These are phyloP conservation scores for Prionace glauca DNA, from an alignment of 2,797 vertebrate genomes.

Conservation along the genomic window DNA sequence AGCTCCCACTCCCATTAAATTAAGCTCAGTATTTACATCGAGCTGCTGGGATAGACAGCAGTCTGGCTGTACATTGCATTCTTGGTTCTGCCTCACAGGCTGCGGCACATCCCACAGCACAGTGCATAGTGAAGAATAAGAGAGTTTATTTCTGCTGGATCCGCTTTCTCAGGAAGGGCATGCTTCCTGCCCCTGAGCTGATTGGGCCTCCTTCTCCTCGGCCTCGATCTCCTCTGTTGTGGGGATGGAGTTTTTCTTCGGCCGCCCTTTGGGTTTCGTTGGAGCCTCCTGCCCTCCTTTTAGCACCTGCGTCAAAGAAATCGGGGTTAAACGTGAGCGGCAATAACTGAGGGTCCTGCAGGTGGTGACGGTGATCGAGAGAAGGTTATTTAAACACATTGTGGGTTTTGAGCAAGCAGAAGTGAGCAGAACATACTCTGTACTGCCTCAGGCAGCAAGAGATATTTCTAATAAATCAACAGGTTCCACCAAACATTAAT, in stretches of 20 bases:
- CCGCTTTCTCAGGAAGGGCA: constrained; percentile 32
- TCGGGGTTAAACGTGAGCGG: background rate
- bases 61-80: background rate
- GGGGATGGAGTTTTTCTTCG: constrained; percentile 99
- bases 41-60: background rate
- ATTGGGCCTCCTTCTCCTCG: constrained; percentile 73
- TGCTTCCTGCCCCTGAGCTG: constrained; percentile 57
- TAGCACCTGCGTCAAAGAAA: constrained; percentile 68
- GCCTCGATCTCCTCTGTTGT: constrained; percentile 94
- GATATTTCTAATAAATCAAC: background rate
- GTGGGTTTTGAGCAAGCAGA: background rate
- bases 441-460: background rate
- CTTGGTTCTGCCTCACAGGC: background rate
- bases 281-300: constrained; percentile 97
- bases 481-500: background rate
- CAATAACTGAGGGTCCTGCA: background rate
- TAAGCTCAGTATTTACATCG: constrained; percentile 30
- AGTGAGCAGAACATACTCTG: background rate
- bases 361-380: background rate
- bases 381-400: background rate
- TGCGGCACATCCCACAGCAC: background rate
- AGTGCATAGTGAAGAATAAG: background rate
- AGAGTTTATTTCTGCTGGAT: background rate
- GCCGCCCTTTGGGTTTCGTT: constrained; percentile 93
- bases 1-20: constrained; percentile 31